Evolutionary conservation across 2,113 vertebrate genomes (phyloP), one percentile per base, ranked within the genome.

Genomic region (Typhlomys cinereus): DNA sequence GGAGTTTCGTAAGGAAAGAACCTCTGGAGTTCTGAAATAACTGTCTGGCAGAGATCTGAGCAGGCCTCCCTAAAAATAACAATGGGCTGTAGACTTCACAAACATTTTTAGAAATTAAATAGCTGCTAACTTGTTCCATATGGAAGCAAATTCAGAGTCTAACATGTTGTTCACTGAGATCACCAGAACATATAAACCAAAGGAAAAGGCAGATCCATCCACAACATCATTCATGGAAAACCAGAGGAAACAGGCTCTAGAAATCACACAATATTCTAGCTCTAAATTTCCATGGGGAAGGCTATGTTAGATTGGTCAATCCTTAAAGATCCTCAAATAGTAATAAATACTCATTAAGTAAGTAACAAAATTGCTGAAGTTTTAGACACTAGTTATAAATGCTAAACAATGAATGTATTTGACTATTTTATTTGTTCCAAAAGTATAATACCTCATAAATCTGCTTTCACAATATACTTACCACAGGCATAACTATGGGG

Each of bases 31-130:
- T 89, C 81, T 92, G 89, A 91, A 96, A 93, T 95, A 91, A 81
- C 91, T 2, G 84, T 93, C 94, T 96, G 95, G 95, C 91, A 62
- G 91, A 88, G 90, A 95, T 95, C 89, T 97, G 95, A 95, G 90
- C 69, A 76, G 93, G 79, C 82, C 74, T 95, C 75, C 95, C 92
- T 97, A 96, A 97, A 96, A 96, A 96, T 96, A 96, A 96, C 95
- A 95, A 91, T 79, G 71, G 86, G 79, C 88, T 96, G 66, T 94
- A 92, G 95, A 96, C 87, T 96, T 96, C 91, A 95, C 96, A 96
- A 96, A 97, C 95, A 96, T 96, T 97, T 96, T 96, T 75, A 94
- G 96, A 96, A 96, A 97, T 96, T 96, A 96, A 96, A 97, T 96
- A 96, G 92, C 94, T 96, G 95, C 94, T 97, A 97, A 97, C 91